Conservation (phyloP, 1,140 invertebrate species). For the Heliconius nattereri region DNA sequence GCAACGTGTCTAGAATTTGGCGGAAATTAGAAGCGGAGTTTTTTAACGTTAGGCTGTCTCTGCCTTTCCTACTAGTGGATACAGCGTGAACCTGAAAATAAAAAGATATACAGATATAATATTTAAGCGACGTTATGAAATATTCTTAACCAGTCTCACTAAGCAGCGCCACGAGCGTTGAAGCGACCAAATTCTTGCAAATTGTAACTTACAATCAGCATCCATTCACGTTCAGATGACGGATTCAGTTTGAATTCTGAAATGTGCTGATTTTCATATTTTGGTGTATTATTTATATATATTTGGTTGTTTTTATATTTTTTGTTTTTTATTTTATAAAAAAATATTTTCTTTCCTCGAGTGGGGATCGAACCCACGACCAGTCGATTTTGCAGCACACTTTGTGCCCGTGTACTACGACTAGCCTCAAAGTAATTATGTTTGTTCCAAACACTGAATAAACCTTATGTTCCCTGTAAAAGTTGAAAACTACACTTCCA, state of each 20-base stretch:
- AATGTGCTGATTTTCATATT: slow-evolving; percentile 22
- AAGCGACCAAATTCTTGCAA: slow-evolving; percentile 42
- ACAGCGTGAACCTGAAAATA: too few species aligned
- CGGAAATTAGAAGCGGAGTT: too few species aligned
- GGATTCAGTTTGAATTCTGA: slow-evolving; percentile 37
- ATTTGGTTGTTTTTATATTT: not conserved
- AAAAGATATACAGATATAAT: not conserved
- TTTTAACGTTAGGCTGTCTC: too few species aligned
- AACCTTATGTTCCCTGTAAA: not conserved
- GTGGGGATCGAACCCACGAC: too few species aligned
- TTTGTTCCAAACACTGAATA: too few species aligned
- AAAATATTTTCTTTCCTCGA: too few species aligned
- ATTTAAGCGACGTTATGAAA: slow-evolving; percentile 3
- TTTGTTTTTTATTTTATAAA: too few species aligned
- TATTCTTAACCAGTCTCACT: slow-evolving; percentile 9
- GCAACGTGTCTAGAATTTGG: too few species aligned
- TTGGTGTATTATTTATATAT: not conserved
- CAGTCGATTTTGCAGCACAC: too few species aligned
- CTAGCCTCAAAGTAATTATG: too few species aligned
- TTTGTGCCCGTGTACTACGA: too few species aligned
- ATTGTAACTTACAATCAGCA: slow-evolving; percentile 45
- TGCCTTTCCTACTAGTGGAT: too few species aligned
- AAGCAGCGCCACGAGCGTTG: slow-evolving; percentile 5
- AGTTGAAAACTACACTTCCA: not conserved
- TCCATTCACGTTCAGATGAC: slow-evolving; percentile 39